Evolutionary conservation across 2,113 vertebrate genomes (phyloP).

Genomic region (Chrysemys picta): DNA sequence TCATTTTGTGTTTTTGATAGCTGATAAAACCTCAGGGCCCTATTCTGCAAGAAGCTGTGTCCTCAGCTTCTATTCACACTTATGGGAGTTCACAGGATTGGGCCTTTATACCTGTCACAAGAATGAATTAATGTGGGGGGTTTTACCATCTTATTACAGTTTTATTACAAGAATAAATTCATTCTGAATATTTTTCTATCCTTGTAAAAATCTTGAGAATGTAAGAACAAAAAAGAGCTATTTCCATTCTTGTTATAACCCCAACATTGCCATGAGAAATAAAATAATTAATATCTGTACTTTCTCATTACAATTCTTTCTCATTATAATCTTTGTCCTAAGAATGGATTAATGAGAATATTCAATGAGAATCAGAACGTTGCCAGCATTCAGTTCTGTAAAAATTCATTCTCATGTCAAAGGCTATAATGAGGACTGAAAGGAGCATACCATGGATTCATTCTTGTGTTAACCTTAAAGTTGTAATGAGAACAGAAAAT

Average conservation of each 20-base stretch:
- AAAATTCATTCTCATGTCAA: conserved; percentile 54
- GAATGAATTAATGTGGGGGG: conserved; percentile 50
- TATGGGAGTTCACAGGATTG: conserved; percentile 53
- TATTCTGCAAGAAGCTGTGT: not conserved
- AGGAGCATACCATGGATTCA: conserved; percentile 49
- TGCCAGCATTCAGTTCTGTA: conserved; percentile 33
- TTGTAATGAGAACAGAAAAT: conserved; percentile 16
- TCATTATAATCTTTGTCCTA: conserved; percentile 53
- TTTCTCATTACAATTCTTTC: conserved; percentile 23
- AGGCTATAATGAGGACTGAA: conserved; percentile 64
- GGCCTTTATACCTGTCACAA: conserved; percentile 37
- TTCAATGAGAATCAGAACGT: conserved; percentile 58
- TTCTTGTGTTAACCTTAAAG: conserved; percentile 2
- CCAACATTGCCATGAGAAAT: conserved; percentile 60
- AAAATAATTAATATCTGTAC: conserved; percentile 61
- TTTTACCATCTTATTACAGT: conserved; percentile 5
- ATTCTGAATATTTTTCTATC: conserved; percentile 56
- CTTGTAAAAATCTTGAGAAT: conserved; percentile 15
- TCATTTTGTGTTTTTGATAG: conserved; percentile 26
- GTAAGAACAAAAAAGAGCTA: not conserved
- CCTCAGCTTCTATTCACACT: conserved; percentile 14
- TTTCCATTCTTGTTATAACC: conserved; percentile 54
- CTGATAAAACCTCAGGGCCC: not conserved
- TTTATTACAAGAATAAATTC: conserved; percentile 68
- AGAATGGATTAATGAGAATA: conserved; percentile 71